Evolutionary conservation across 1,140 invertebrate genomes (phyloP).

Genomic region (Platorchestia sp.): DNA sequence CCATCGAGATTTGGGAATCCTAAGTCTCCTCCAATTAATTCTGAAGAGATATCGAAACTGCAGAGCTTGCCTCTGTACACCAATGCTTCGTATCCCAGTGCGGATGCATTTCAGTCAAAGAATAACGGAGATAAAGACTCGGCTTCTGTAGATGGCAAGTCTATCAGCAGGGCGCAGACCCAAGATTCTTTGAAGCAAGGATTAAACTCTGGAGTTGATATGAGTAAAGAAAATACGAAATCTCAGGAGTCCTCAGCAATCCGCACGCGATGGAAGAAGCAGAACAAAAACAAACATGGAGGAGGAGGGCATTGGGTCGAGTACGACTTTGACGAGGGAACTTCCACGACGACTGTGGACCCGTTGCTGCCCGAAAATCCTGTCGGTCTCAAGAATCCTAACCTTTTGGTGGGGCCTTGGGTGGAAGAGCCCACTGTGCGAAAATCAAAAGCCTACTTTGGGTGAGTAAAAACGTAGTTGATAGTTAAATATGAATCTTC

Average conservation of each 20-base stretch:
- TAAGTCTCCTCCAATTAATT: neutral
- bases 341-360: slow-evolving; percentile 61
- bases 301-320: slow-evolving; percentile 39
- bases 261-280: slow-evolving; percentile 21
- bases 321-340: slow-evolving; percentile 43
- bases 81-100: neutral
- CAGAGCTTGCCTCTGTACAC: neutral
- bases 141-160: neutral
- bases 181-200: neutral
- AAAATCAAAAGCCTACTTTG: slow-evolving; percentile 61
- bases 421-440: slow-evolving; percentile 63
- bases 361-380: slow-evolving; percentile 66
- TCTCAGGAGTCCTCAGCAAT: neutral
- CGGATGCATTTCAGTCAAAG: neutral
- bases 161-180: neutral
- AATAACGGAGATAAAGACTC: neutral
- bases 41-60: neutral
- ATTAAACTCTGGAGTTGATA: neutral
- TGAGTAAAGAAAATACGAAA: neutral
- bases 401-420: slow-evolving; percentile 64
- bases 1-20: neutral
- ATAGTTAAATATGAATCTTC: too few relatives aligned
- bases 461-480: slow-evolving; percentile 54
- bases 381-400: slow-evolving; percentile 65
- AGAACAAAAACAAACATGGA: slow-evolving; percentile 24